phyloP scores from a whole-genome alignment of 1,140 invertebrate species.

The Drosophila miranda region DNA sequence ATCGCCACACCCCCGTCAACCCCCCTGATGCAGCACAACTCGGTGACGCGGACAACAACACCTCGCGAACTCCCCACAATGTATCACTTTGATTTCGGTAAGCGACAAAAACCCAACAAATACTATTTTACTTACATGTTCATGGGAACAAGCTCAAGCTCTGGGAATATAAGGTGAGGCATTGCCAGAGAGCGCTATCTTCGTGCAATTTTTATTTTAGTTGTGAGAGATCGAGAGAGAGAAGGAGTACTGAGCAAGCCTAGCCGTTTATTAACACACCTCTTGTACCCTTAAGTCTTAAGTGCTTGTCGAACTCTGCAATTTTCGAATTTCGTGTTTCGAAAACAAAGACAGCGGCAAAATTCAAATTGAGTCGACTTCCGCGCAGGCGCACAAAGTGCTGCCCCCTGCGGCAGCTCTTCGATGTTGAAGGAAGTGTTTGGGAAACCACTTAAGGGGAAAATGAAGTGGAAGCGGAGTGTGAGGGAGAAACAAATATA shows the following conservation, averaged over 20 bases:
- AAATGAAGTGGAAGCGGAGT: conserved; percentile 7
- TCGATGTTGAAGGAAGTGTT: conserved; percentile 50
- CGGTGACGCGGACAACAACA: conserved; percentile 67
- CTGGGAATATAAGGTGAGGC: too few species aligned
- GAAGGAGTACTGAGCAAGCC: too few species aligned
- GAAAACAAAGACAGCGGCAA: conserved; percentile 31
- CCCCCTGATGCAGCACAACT: conserved; percentile 36
- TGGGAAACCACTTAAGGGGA: conserved; percentile 41
- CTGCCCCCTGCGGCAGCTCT: conserved; percentile 35
- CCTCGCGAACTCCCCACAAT: conserved; percentile 69
- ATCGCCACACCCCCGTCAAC: conserved; percentile 61
- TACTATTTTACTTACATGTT: conserved; percentile 4
- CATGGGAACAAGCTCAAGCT: neutral
- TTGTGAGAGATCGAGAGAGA: too few species aligned
- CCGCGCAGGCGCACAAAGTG: conserved; percentile 60
- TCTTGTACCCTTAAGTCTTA: too few species aligned
- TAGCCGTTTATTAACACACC: too few species aligned
- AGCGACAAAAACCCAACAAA: conserved; percentile 22
- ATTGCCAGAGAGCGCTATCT: too few species aligned
- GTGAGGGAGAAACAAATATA: conserved; percentile 15
- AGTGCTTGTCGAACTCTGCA: too few species aligned
- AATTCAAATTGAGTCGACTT: conserved; percentile 43
- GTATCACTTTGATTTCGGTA: conserved; percentile 74
- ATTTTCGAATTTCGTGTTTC: too few species aligned
- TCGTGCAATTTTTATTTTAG: too few species aligned